Base-by-base conservation (phyloP, 2,888 invertebrate genomes). In the Mamestra brassicae region DNA sequence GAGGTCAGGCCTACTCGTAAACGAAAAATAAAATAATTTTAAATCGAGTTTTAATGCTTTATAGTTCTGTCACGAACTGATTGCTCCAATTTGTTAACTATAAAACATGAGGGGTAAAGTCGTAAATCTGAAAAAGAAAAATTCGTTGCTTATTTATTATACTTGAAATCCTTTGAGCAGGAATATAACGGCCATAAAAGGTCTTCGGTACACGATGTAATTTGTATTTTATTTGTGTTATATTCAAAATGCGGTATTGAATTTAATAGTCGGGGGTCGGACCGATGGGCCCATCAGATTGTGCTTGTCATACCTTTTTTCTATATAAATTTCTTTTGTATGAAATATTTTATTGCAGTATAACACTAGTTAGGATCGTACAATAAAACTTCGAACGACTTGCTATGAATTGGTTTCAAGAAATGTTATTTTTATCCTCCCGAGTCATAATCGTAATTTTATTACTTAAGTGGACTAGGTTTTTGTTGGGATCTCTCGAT, bases 11-110 rank as follows among this genome's bases (percentile, higher is more conserved):
- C 72, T 78, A 84, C 76, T 62, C 76, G 70, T 83, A 86, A 85
- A 87, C 69, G 58, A 87, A 89, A 87, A 86, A 71, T 81, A 87
- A 88, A 87, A 87, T 87, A 60, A 83, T 89, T 90, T 88, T 90
- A 86, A 88, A 89, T 88, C 89, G 81, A 89, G 87, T 90, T 92
- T 92, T 89, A 91, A 89, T 90, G 88, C 88, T 94, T 93, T 94
- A 93, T 89, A 86, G 88, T 87, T 88, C 89, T 92, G 93, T 92
- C 92, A 88, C 90, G 83, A 89, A 86, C 85, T 87, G 88, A 94
- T 94, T 93, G 93, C 91, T 91, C 93, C 93, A 95, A 95, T 95
- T 95, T 93, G 93, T 94, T 90, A 89, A 90, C 92, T 89, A 94
- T 94, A 94, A 88, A 94, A 93, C 87, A 88, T 86, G 83, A 82